Evolutionary conservation across 2,888 invertebrate genomes (phyloP), one percentile per base, ranked within the genome.

Genomic region (Pollenia griseotomentosa): DNA sequence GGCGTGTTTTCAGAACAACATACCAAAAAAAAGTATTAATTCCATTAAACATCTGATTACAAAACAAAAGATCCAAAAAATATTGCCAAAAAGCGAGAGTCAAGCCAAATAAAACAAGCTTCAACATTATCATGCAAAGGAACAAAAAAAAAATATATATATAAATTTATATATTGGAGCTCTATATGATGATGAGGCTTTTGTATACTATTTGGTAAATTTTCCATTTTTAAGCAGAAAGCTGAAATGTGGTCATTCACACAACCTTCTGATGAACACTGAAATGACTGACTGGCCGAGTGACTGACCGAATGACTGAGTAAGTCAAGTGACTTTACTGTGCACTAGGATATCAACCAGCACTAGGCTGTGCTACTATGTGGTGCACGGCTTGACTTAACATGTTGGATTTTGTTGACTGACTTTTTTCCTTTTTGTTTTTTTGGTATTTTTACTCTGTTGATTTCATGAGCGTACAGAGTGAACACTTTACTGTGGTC

Each of bases 171-270:
- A n/a, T 59, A 84, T 79, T 46, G 10, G 55, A 79, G 73, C 73
- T 61, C 19, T 57, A 63, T 70, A 33, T 57, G 75, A 63, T 55
- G 65, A 66, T 68, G 74, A 6, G 33, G 42, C 61, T 23, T 8
- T 51, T 16, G 4, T 33, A 23, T 59, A 57, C n/a, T 40, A 9
- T 61, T 53, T 65, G 73, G 73, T 46, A 59, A 51, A 66, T 61
- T 79, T 80, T 74, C 10, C 59, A 44, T 63, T 80, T 79, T 68
- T 59, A 46, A 85, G 61, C 74, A 61, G 55, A 75, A 75, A 74
- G 42, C 77, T 81, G 74, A 87, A 84, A 74, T 81, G 84, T 84
- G 81, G 68, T 78, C 78, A 81, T 73, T 84, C 48, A 55, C 55
- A 84, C 73, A 81, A 81, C 77, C 73, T 78, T 74, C 80, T 84